phyloP scores from a whole-genome alignment of 2,113 vertebrate species.

The Myotis lucifugus region DNA sequence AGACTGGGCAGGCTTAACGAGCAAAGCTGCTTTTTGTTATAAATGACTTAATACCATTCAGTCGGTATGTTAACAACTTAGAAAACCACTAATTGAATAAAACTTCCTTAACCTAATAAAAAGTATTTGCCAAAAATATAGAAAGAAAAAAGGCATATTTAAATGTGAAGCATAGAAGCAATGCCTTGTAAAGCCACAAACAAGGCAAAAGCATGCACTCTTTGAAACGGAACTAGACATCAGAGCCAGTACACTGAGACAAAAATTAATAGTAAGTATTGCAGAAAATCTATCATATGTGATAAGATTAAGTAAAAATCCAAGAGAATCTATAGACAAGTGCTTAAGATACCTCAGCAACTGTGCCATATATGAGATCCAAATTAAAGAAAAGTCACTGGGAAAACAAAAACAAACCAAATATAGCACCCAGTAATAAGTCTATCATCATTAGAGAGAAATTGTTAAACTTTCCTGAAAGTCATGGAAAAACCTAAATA shows the following conservation, averaged over 20 bases:
- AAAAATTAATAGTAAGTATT: background rate
- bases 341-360: background rate
- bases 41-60: background rate
- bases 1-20: background rate
- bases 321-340: background rate
- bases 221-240: background rate
- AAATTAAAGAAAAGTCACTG: background rate
- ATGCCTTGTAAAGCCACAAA: background rate
- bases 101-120: conserved; percentile 9
- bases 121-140: background rate
- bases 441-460: background rate
- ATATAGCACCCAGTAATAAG: background rate
- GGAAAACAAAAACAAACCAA: background rate
- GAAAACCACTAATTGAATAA: conserved; percentile 2
- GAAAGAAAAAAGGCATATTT: background rate
- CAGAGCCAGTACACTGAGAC: background rate
- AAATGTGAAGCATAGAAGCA: background rate
- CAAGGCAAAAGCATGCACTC: background rate
- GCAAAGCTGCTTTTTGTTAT: background rate
- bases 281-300: background rate
- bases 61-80: background rate
- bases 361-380: background rate
- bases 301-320: background rate
- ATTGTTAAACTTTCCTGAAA: conserved; percentile 10
- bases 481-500: conserved; percentile 27